Evolutionary conservation across 2,797 vertebrate species (phyloP).

Genomic region (Phataginus tricuspis): DNA sequence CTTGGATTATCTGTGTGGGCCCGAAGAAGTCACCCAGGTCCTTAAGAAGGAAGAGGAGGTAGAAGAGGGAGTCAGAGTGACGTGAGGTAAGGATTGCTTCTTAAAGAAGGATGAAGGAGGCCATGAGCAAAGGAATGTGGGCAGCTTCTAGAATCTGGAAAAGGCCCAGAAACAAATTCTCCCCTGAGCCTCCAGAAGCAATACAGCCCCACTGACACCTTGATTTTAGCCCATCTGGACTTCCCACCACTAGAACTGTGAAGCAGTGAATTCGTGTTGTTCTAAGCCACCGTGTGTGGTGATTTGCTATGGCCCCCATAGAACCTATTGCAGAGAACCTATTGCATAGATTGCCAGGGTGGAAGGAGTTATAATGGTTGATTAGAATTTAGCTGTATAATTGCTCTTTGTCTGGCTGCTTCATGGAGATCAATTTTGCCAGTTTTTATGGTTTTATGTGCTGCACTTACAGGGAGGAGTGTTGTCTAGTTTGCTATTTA

Average conservation of each 20-base stretch:
- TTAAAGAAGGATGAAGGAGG: background rate
- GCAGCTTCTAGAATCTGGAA: background rate
- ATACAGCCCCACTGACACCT: background rate
- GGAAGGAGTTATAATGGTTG: background rate
- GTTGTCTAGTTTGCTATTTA: background rate
- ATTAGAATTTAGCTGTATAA: background rate
- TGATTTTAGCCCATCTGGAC: background rate
- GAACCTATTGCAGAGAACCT: background rate
- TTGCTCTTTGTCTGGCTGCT: background rate
- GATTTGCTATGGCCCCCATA: background rate
- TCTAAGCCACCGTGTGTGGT: background rate
- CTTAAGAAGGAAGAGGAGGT: background rate
- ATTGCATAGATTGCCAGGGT: background rate
- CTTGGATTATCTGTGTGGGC: background rate
- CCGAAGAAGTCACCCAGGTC: background rate
- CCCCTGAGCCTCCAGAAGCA: background rate
- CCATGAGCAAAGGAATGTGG: background rate
- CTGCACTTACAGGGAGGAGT: background rate
- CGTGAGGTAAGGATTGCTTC: background rate
- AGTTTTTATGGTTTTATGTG: background rate
- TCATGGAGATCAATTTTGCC: background rate
- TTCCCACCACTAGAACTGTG: background rate
- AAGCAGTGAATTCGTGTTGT: background rate
- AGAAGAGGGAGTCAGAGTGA: background rate
- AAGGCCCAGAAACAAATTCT: background rate